These are phyloP conservation scores for Drosophila stalkeri DNA, from an alignment of 2,888 invertebrate genomes.

Conservation along the genomic window DNA sequence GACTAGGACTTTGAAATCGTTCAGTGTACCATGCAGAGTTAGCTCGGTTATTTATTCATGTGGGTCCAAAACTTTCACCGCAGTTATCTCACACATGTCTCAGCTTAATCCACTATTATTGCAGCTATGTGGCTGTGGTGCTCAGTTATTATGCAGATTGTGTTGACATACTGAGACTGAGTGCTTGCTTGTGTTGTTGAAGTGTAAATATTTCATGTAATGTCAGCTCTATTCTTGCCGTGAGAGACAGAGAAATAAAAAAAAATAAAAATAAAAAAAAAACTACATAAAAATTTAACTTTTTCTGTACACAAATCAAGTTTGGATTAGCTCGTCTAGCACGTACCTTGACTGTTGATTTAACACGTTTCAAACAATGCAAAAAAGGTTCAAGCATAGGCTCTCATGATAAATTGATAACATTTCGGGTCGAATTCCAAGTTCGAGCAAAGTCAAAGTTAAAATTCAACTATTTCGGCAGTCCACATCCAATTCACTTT, in stretches of 20 bases:
- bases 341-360: conserved; percentile 6
- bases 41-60: neutral
- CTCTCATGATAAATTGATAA: conserved; percentile 13
- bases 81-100: conserved; percentile 9
- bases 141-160: conserved; percentile 11
- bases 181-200: neutral
- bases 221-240: neutral
- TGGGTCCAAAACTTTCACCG: neutral
- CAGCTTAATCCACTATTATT: conserved; percentile 6
- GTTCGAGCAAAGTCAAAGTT: neutral
- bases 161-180: conserved; percentile 2
- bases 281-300: conserved; percentile 1
- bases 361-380: neutral
- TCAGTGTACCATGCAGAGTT: neutral
- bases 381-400: conserved; percentile 1
- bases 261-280: neutral
- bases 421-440: conserved; percentile 4
- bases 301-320: conserved; percentile 20
- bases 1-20: neutral
- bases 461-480: conserved; percentile 8
- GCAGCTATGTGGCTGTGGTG: neutral
- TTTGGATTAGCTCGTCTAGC: conserved; percentile 7
- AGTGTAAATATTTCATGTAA: conserved; percentile 12
- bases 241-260: neutral
- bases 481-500: conserved; percentile 10